Conservation (phyloP, 2,113 vertebrate genomes). For the Xyliphius kryptos region DNA sequence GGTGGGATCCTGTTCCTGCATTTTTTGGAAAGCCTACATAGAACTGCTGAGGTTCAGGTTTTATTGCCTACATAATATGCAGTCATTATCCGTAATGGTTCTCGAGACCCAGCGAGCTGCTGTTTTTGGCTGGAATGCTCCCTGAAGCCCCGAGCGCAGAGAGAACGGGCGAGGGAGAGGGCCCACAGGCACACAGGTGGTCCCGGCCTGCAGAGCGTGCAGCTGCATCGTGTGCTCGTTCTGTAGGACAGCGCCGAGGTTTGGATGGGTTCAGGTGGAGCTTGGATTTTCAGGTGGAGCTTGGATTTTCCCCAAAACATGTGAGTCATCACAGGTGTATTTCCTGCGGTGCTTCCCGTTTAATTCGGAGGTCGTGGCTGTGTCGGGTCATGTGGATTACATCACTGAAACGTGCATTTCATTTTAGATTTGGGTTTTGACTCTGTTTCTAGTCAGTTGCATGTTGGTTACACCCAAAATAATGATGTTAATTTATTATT, state of each 20-base stretch:
- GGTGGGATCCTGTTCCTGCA: constrained; percentile 28
- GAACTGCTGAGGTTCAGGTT: constrained; percentile 33
- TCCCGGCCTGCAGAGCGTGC: constrained; percentile 17
- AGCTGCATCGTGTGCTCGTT: constrained; percentile 21
- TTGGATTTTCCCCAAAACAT: no score
- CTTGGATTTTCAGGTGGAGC: no score
- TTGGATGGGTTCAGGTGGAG: constrained; percentile 7
- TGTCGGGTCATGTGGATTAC: no score
- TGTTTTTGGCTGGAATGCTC: constrained; percentile 34
- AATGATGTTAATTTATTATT: no score
- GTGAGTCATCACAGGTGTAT: no score
- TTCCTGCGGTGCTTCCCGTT: no score
- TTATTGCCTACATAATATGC: constrained; percentile 37
- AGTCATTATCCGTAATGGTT: constrained; percentile 37
- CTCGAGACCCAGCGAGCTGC: constrained; percentile 23
- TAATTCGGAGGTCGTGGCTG: no score
- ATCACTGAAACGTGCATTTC: no score
- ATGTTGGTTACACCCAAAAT: no score
- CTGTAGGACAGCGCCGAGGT: constrained; percentile 11
- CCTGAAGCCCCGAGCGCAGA: constrained; percentile 28
- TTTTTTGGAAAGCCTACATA: constrained; percentile 25
- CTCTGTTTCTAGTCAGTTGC: no score
- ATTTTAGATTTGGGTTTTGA: no score
- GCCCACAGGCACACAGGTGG: constrained; percentile 30
- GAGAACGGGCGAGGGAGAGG: constrained; percentile 22